These are phyloP conservation scores for Numenius phaeopus DNA, from an alignment of 2,797 vertebrate species.

Conservation along the genomic window DNA sequence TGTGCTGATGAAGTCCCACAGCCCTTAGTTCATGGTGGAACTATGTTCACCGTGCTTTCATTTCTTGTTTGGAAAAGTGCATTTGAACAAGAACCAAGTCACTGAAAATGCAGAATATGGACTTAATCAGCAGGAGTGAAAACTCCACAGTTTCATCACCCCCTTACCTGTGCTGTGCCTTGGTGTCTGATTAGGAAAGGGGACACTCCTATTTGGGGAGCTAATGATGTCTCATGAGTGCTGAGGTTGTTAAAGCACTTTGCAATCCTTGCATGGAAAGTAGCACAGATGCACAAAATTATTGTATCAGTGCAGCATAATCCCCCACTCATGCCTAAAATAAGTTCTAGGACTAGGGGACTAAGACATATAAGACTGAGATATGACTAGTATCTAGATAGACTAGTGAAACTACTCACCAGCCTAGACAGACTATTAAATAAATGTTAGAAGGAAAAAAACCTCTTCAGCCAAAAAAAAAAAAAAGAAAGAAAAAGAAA, in stretches of 20 bases:
- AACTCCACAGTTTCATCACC: not conserved
- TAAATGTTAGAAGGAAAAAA: not conserved
- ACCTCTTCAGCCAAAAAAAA: not conserved
- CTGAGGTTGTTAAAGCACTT: not conserved
- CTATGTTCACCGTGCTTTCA: not conserved
- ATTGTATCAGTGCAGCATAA: not conserved
- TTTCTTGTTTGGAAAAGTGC: not conserved
- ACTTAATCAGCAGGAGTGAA: not conserved
- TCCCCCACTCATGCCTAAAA: not conserved
- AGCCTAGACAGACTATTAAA: not conserved
- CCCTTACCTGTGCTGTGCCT: not conserved
- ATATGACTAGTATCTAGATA: too few relatives aligned
- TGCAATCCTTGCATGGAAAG: not conserved
- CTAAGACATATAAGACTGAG: not conserved
- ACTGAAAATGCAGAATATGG: not conserved
- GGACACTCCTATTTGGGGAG: not conserved
- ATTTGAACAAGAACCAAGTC: not conserved
- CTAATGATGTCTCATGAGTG: not conserved
- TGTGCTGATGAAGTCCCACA: not conserved
- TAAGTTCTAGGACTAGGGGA: not conserved
- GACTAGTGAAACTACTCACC: not conserved
- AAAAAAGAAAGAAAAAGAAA: not conserved
- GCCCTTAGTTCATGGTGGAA: not conserved
- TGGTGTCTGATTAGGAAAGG: not conserved
- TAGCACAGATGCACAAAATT: not conserved